Evolutionary conservation across 2,113 vertebrate genomes (phyloP).

Genomic region (Synodontis membranacea): DNA sequence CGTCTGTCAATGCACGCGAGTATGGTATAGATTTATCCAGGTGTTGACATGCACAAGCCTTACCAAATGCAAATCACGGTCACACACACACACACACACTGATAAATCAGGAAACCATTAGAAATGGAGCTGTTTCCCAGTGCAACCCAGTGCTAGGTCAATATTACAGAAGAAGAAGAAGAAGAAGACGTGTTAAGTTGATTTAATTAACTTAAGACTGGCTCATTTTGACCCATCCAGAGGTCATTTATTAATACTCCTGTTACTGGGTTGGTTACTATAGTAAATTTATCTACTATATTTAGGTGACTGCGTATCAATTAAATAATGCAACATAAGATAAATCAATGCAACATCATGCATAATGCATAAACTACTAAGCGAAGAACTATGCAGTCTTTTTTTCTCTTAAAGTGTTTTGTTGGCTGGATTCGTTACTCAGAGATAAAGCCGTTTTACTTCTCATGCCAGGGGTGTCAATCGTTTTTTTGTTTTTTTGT

Average conservation of each 20-base stretch:
- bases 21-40: not conserved
- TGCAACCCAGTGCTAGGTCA: not conserved
- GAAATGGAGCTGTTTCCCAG: not conserved
- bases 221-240: not conserved
- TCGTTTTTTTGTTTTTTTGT: too few species aligned
- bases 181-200: not conserved
- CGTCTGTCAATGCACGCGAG: not conserved
- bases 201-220: not conserved
- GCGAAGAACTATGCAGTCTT: not conserved
- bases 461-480: not conserved
- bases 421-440: not conserved
- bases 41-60: not conserved
- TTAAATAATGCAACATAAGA: not conserved
- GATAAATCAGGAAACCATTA: slow-evolving; percentile 12
- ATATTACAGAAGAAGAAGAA: too few species aligned
- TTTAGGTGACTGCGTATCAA: not conserved
- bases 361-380: slow-evolving; percentile 7
- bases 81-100: not conserved
- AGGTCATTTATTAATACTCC: not conserved
- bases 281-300: too few species aligned
- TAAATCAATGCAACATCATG: not conserved
- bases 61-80: not conserved
- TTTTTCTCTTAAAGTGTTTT: not conserved
- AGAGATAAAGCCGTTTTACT: not conserved
- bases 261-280: not conserved